phyloP scores from a whole-genome alignment of 2,113 vertebrate species.

The Nothocercus nigrocapillus region DNA sequence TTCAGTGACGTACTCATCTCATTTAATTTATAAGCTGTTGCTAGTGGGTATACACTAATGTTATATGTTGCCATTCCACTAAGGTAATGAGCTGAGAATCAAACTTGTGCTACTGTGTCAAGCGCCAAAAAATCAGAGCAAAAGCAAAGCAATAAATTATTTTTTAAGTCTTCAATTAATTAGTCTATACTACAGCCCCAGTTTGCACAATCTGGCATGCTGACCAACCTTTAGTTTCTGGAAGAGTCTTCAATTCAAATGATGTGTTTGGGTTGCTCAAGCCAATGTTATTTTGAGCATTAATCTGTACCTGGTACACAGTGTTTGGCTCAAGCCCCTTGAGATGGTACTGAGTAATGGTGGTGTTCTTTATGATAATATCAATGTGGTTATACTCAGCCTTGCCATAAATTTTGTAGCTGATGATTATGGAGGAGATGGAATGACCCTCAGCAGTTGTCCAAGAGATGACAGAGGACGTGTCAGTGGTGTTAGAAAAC shows the following conservation, averaged over 20 bases:
- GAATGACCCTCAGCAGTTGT: constrained; percentile 83
- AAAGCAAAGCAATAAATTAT: background rate
- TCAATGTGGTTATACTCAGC: constrained; percentile 83
- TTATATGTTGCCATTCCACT: background rate
- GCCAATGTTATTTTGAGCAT: constrained; percentile 86
- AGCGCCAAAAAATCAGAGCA: background rate
- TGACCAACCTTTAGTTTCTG: constrained; percentile 78
- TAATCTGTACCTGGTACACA: constrained; percentile 83
- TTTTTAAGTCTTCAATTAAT: background rate
- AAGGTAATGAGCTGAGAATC: background rate
- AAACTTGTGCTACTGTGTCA: background rate
- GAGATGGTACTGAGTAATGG: constrained; percentile 82
- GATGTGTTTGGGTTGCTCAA: constrained; percentile 75
- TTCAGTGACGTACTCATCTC: background rate
- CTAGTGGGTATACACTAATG: background rate
- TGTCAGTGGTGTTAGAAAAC: constrained; percentile 84
- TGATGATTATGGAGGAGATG: constrained; percentile 84
- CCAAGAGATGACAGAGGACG: constrained; percentile 85
- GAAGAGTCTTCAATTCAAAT: constrained; percentile 78
- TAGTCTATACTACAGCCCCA: background rate
- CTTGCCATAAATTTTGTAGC: constrained; percentile 83
- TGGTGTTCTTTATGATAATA: constrained; percentile 82
- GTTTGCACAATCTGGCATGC: background rate
- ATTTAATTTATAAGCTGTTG: background rate
- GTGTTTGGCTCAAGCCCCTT: constrained; percentile 84